Base-by-base conservation (phyloP, 2,797 vertebrate species). In the Thripadectes ignobilis region DNA sequence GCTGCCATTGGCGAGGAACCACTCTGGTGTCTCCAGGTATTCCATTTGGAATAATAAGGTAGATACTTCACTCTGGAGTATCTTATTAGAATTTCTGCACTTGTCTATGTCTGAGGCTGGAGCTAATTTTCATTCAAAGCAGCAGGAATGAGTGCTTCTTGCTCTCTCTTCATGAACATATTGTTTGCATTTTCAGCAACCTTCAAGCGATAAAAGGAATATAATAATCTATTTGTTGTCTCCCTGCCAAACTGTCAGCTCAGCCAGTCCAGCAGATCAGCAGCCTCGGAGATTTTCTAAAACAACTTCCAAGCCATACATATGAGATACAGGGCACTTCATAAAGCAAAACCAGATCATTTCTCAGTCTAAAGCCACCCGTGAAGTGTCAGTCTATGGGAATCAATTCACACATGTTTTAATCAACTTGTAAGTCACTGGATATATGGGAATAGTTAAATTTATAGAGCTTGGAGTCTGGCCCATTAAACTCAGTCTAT, bases 401-500 rank as follows among this genome's bases (percentile, higher is more conserved):
- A 97, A 97, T 94, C 94, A 92, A 92, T 95, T 94, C 91, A 93
- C 91, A 96, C 67, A 6, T 73, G 45, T 90, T 97, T 94, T 95
- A 96, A 96, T 96, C 95, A 96, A 92, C 92, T 93, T 85, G 85
- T 90, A 95, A 93, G 66, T 86, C 88, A 79, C 91, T 93, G 71
- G 73, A 54, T 96, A 71, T 86, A 92, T 90, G 94, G 93, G 95
- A 96, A 93, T 76, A 96, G 89, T 96, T 96, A 96, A 96, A 95
- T 96, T 94, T 96, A 96, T 94, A 90, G 95, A 82, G 52, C 88
- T 93, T 94, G 94, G 94, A 96, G 94, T 95, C 91, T 96, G 91
- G 95, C 92, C 96, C 94, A 71, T 88, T 94, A 96, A 94, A 93
- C 49, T 65, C 74, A 88, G 85, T 73, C 92, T 97, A 67, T 93